Evolutionary conservation across 2,888 invertebrate species (phyloP), one percentile per base, ranked within the genome.

Genomic region (Idaea biselata): DNA sequence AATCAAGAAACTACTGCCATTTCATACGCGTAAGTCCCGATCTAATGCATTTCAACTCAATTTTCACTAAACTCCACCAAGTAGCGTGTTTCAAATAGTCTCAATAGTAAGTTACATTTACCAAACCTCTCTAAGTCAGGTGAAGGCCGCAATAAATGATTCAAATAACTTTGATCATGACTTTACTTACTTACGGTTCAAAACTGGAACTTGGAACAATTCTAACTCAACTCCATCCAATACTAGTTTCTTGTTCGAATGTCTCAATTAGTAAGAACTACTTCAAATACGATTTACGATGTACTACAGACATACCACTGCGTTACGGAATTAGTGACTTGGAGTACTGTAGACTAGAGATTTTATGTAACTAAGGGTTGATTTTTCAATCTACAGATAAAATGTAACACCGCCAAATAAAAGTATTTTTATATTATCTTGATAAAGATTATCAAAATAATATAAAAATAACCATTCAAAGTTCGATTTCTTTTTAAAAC

Each of bases 181-280:
- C 44, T 44, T 44, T 44, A 44, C 44, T 25, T 25, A 25, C 25
- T 25, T 25, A 25, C 25, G 25, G 44, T 44, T 44, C 3, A 44
- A 44, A 44, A 44, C 44, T 44, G 44, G 44, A 44, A 44, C 11
- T 44, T 44, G 2, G 14, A 44, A 44, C 44, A 44, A 11, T 44
- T 44, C 44, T 44, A 14, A 44, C 14, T 8, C 44, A 44, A 68
- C 68, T 69, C 69, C 32, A 68, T 67, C 61, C 66, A 55, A 66
- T 66, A 67, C 68, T 69, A 69, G 70, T 61, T 63, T 64, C 62
- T 58, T 67, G 67, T 67, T 70, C 70, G 70, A 79, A 83, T 79
- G 77, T 81, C 82, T 87, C 78, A 82, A 86, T 87, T 83, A 86
- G 78, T 74, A 63, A 71, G 64, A 65, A 69, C 66, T 68, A 64